These are phyloP conservation scores for Serripes groenlandicus DNA, from an alignment of 2,888 invertebrate species.

Conservation along the genomic window DNA sequence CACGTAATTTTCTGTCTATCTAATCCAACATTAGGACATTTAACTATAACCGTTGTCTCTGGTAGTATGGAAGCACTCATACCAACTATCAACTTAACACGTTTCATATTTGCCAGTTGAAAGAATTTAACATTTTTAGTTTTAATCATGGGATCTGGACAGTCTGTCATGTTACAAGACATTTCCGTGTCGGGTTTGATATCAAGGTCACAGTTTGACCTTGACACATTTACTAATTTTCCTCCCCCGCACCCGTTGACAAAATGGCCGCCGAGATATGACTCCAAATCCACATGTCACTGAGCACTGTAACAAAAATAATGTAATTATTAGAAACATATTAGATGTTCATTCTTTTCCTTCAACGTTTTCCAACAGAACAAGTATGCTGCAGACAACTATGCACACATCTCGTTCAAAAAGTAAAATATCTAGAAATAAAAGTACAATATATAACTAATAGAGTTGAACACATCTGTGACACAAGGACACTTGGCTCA, in stretches of 20 bases:
- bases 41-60: constrained; percentile 78
- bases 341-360: no score
- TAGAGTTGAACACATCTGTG: no score
- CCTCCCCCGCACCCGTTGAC: constrained; percentile 87
- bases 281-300: constrained; percentile 95
- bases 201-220: constrained; percentile 71
- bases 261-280: constrained; percentile 93
- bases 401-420: no score
- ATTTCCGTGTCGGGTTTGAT: constrained; percentile 70
- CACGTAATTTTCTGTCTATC: constrained; percentile 80
- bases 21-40: constrained; percentile 80
- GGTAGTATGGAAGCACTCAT: constrained; percentile 80
- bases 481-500: no score
- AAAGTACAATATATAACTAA: no score
- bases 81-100: constrained; percentile 78
- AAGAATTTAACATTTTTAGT: constrained; percentile 75
- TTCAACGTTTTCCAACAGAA: no score
- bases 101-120: constrained; percentile 77
- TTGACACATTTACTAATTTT: constrained; percentile 69
- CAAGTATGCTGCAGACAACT: no score
- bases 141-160: constrained; percentile 77
- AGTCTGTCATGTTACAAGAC: constrained; percentile 72
- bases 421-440: no score
- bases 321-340: no score
- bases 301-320: constrained; percentile 94